A percentile compares a stretch with the other conserved stretches of the same genome.
Evolutionary conservation across 2,888 invertebrate species (phyloP).

Genomic region (Leptodirus hochenwartii): DNA sequence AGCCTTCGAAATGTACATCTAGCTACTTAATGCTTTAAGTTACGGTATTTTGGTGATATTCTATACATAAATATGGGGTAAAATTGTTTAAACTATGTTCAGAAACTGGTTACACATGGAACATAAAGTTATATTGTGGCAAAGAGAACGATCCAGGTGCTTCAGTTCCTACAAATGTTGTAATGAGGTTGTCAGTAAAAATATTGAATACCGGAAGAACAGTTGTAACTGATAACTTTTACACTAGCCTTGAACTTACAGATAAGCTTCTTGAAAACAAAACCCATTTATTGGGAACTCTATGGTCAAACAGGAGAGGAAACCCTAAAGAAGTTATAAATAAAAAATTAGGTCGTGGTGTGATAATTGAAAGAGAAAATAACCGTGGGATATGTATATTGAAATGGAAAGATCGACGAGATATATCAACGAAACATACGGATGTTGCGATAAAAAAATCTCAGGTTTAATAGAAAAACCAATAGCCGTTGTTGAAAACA

Average conservation of each 20-base stretch:
- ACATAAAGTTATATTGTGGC: no score
- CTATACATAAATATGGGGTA: no score
- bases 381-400: conserved; percentile 10
- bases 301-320: conserved; percentile 13
- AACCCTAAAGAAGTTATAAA: conserved; percentile 12
- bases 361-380: conserved; percentile 9
- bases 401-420: conserved; percentile 15
- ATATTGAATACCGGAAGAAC: conserved; percentile 4
- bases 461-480: conserved; percentile 9
- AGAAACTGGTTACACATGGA: no score
- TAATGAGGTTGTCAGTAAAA: neutral
- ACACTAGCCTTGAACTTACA: conserved; percentile 13
- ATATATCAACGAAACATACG: conserved; percentile 14
- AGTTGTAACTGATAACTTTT: conserved; percentile 11
- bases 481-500: conserved; percentile 13
- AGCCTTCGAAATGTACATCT: no score
- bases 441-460: conserved; percentile 11
- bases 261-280: conserved; percentile 10
- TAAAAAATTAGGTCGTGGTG: no score
- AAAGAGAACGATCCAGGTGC: conserved; percentile 6
- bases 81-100: no score
- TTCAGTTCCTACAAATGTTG: conserved; percentile 8
- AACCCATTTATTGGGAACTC: conserved; percentile 13
- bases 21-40: no score
- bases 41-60: no score